Percentiles rank a stretch among this genome's conserved stretches.
Conservation (phyloP, 2,113 vertebrate species). For the Phrynosoma blainvillii region DNA sequence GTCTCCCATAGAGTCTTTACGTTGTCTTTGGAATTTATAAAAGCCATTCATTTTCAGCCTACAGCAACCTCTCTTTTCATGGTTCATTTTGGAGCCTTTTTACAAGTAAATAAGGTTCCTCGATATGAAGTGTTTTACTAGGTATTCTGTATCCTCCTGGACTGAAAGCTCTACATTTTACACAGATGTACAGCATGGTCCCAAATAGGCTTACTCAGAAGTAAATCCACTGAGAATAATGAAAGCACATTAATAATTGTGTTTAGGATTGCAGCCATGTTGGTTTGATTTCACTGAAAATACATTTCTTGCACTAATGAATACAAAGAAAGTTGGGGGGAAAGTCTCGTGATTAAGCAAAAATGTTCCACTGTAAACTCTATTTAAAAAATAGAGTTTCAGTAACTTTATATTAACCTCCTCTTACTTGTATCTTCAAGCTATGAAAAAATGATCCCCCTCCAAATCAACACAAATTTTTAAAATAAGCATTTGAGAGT, state of each 20-base stretch:
- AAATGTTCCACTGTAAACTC: neutral
- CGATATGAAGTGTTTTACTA: slow-evolving; percentile 31
- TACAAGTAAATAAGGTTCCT: slow-evolving; percentile 60
- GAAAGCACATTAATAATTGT: neutral
- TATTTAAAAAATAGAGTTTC: neutral
- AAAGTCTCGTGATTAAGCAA: slow-evolving; percentile 38
- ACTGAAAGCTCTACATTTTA: slow-evolving; percentile 32
- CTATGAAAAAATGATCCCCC: slow-evolving; percentile 6
- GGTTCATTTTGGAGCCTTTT: slow-evolving; percentile 40
- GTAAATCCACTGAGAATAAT: neutral
- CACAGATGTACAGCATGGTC: neutral
- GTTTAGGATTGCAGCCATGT: neutral
- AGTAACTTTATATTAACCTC: slow-evolving; percentile 46
- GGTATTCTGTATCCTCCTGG: slow-evolving; percentile 20
- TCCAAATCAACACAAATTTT: slow-evolving; percentile 37
- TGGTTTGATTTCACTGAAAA: slow-evolving; percentile 28
- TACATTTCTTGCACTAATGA: slow-evolving; percentile 30
- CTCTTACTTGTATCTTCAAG: slow-evolving; percentile 54
- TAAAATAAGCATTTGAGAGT: slow-evolving; percentile 30
- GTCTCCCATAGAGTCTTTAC: slow-evolving; percentile 61
- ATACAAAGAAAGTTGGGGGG: neutral
- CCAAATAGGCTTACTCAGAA: neutral
- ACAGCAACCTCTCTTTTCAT: slow-evolving; percentile 48
- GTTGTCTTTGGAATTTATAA: slow-evolving; percentile 71
- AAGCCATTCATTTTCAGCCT: slow-evolving; percentile 45